Conservation (phyloP, 2,888 invertebrate genomes). For the Eudemis profundana region DNA sequence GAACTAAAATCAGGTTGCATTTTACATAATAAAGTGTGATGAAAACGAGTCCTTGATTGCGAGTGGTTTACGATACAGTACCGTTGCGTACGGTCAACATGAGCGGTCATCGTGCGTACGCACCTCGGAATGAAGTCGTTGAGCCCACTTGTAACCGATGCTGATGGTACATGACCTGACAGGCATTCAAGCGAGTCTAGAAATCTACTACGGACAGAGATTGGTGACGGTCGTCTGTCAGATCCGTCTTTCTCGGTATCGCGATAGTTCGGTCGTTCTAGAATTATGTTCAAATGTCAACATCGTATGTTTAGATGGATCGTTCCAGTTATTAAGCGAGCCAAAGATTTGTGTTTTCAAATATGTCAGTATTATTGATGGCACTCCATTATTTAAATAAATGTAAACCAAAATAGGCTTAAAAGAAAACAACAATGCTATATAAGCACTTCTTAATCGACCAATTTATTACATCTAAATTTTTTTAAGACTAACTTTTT, state of each 20-base stretch:
- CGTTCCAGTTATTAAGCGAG: not conserved
- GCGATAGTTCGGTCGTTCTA: constrained; percentile 6
- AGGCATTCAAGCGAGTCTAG: constrained; percentile 34
- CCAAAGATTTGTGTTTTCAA: no score
- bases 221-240: constrained; percentile 27
- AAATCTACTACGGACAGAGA: constrained; percentile 35
- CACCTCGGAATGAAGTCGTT: not conserved
- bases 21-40: constrained; percentile 41
- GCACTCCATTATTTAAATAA: no score
- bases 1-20: constrained; percentile 34
- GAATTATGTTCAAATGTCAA: not conserved
- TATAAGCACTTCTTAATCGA: no score
- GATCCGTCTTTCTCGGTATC: constrained; percentile 25
- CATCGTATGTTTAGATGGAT: not conserved
- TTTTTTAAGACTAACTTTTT: no score
- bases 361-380: no score
- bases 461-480: no score
- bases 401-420: no score
- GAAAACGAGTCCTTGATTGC: constrained; percentile 46
- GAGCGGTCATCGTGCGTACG: not conserved
- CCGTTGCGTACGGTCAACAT: constrained; percentile 33
- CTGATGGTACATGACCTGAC: constrained; percentile 34
- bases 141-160: constrained; percentile 23
- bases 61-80: constrained; percentile 37
- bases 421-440: no score